Evolutionary conservation across 1,140 invertebrate species (phyloP).

Genomic region (Sitophilus oryzae): DNA sequence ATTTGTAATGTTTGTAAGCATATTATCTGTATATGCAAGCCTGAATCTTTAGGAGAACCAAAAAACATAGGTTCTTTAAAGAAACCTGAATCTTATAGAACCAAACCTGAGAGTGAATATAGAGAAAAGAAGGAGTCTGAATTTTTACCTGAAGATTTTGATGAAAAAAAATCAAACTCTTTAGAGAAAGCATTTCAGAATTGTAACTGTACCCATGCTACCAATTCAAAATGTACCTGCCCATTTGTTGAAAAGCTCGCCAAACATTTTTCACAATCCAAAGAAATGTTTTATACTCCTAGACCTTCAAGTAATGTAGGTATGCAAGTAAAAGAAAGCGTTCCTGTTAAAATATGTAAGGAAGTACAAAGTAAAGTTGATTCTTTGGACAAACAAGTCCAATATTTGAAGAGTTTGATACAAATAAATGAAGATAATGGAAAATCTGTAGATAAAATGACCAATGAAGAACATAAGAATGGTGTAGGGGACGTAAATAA

Average conservation of each 20-base stretch:
- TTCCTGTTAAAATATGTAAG: not conserved
- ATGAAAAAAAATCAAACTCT: no score
- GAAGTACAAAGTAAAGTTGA: not conserved
- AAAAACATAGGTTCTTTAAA: no score
- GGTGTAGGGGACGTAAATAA: no score
- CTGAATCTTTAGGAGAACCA: no score
- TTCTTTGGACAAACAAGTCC: not conserved
- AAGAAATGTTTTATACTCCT: not conserved
- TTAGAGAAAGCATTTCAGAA: conserved; percentile 21
- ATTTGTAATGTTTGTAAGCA: conserved; percentile 18
- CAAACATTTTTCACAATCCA: conserved; percentile 9
- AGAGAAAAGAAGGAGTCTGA: not conserved
- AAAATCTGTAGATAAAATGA: not conserved
- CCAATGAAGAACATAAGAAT: no score
- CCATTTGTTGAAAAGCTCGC: conserved; percentile 23
- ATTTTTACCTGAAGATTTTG: no score
- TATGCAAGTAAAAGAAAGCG: not conserved
- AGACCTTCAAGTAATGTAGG: not conserved
- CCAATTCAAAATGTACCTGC: conserved; percentile 15
- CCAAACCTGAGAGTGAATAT: conserved; percentile 3
- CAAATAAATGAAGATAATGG: not conserved
- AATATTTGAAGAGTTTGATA: not conserved
- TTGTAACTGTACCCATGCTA: conserved; percentile 21
- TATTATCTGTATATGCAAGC: conserved; percentile 11
- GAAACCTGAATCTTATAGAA: not conserved